These are phyloP conservation scores for Panulirus ornatus DNA, from an alignment of 1,140 invertebrate species.

Conservation along the genomic window DNA sequence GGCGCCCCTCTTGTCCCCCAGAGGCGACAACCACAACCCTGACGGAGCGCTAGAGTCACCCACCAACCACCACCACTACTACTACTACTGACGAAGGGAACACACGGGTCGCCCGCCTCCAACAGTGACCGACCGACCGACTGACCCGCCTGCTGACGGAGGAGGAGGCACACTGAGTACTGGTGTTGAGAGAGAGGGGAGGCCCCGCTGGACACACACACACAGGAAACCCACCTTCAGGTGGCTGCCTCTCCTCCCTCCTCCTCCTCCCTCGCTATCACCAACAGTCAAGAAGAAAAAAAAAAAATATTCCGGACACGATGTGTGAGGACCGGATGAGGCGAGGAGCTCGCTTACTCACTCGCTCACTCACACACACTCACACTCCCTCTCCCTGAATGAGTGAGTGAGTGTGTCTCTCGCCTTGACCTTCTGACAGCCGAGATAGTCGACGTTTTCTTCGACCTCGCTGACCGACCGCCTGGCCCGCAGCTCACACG, in stretches of 20 bases:
- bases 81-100: neutral
- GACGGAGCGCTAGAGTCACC: no score
- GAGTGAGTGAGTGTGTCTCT: no score
- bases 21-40: no score
- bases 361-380: no score
- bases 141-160: neutral
- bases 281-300: neutral
- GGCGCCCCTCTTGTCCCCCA: no score
- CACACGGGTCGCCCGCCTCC: no score
- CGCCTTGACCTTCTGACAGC: conserved; percentile 10
- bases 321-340: neutral
- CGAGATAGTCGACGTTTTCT: no score
- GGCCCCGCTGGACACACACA: neutral
- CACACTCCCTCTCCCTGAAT: neutral
- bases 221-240: conserved; percentile 13
- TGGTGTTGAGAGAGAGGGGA: neutral
- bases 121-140: neutral
- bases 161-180: neutral
- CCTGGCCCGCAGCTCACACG: no score
- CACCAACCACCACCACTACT: neutral
- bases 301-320: neutral
- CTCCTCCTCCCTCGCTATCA: neutral
- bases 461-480: no score
- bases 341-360: neutral
- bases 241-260: neutral